Evolutionary conservation across 2,797 vertebrate species (phyloP), one percentile per base, ranked within the genome.

Genomic region (Salmo trutta): DNA sequence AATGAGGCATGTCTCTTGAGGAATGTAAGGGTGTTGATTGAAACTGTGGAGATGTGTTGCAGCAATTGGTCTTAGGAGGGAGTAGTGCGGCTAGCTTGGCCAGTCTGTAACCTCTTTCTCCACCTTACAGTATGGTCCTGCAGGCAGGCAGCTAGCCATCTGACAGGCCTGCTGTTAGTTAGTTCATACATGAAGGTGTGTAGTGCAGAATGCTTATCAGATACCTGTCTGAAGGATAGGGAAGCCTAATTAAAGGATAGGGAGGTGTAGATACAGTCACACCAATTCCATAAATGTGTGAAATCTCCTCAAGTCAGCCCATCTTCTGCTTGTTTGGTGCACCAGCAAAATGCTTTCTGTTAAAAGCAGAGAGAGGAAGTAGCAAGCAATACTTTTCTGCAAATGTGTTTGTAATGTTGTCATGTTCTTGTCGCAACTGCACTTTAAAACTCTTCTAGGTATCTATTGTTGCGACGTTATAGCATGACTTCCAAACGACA

Each of bases 201-300:
- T 27, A 12, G n/a, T 64, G 21, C 59, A 64, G 59, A 64, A 64
- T 27, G 59, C 59, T 64, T 64, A 64, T 64, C 59, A 64, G 59
- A 64, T 64, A 24, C 59, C 59, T 64, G 21, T 64, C 59, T 64
- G 21, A 64, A 64, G 59, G 59, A 64, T 64, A 64, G 59, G 21
- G n/a, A 21, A 14, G 8, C 68, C 68, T 70, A 70, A 70, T 70
- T 70, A 47, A 70, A 21, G 41, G 36, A 70, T 70, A 62, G n/a
- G 21, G 59, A 21, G 21, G 33, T 71, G 33, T n/a, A 71, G 69
- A 24, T 5, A 41, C 69, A 71, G 17, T 71, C 36, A 71, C n/a
- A 71, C 21, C 33, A 51, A n/a, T 24, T 71, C 69, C 69, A 71
- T 51, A 71, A 21, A 71, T 51, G 69, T 3, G 36, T 71, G 69